Evolutionary conservation across 2,113 vertebrate species (phyloP).

Genomic region (Globicephala melas): DNA sequence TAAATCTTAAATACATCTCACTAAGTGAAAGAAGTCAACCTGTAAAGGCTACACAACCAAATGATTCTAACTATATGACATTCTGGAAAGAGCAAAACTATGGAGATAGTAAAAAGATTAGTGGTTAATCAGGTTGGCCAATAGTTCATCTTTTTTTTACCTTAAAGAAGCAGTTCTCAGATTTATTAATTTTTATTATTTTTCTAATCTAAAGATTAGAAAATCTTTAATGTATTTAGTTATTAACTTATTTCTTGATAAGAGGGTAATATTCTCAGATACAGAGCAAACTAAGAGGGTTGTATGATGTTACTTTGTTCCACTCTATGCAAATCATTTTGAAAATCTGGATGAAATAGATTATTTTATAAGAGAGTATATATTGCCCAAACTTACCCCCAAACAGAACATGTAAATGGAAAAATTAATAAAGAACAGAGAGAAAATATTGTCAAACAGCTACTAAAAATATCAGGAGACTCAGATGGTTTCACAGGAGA

Average conservation of each 20-base stretch:
- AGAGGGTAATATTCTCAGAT: not conserved
- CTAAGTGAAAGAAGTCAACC: not conserved
- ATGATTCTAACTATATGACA: not conserved
- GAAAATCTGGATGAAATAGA: not conserved
- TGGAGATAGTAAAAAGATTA: not conserved
- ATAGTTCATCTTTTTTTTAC: not conserved
- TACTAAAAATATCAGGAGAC: not conserved
- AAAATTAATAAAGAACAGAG: not conserved
- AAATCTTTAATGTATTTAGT: not conserved
- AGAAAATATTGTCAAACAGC: not conserved
- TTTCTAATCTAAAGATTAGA: not conserved
- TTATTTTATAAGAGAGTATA: not conserved
- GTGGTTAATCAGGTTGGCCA: not conserved
- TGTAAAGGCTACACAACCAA: not conserved
- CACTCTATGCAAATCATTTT: not conserved
- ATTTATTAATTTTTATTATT: slow-evolving; percentile 12
- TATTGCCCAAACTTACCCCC: not conserved
- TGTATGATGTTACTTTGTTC: not conserved
- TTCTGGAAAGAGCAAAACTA: not conserved
- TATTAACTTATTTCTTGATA: not conserved
- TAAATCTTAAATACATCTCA: not conserved
- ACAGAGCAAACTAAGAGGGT: not conserved
- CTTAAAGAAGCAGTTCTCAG: not conserved
- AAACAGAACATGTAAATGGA: not conserved
- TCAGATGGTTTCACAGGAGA: not conserved